These are phyloP conservation scores for Etheostoma cragini DNA, from an alignment of 2,113 vertebrate genomes.

Conservation along the genomic window DNA sequence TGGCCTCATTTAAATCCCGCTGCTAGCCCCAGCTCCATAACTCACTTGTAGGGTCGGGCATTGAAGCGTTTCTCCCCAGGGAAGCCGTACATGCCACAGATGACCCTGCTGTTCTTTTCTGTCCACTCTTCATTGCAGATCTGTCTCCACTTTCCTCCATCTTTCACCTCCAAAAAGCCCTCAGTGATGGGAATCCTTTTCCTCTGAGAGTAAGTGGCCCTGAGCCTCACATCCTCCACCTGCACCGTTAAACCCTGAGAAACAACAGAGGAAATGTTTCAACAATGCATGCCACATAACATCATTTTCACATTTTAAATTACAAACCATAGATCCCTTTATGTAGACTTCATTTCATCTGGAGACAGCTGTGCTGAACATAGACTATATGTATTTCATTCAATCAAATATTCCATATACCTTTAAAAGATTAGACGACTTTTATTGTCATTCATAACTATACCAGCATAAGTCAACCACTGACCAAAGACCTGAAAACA, in stretches of 20 bases:
- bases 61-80: constrained; percentile 91
- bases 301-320: no score
- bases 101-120: constrained; percentile 87
- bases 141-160: constrained; percentile 91
- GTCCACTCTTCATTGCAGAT: constrained; percentile 93
- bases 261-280: not conserved
- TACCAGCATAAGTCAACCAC: not conserved
- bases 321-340: not conserved
- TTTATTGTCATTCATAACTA: not conserved
- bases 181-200: constrained; percentile 90
- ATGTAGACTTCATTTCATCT: not conserved
- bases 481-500: not conserved
- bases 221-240: constrained; percentile 93
- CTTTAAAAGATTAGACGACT: not conserved
- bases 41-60: constrained; percentile 93
- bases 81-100: constrained; percentile 98
- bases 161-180: constrained; percentile 95
- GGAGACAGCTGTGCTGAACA: not conserved
- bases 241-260: constrained; percentile 88
- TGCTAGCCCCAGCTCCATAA: not conserved
- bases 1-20: not conserved
- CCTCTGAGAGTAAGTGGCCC: constrained; percentile 90
- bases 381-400: not conserved
- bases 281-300: not conserved
- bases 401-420: not conserved